A percentile compares a stretch with the other conserved stretches of the same genome.
Conservation (phyloP, 1,140 invertebrate species). For the Heliconius hewitsoni region DNA sequence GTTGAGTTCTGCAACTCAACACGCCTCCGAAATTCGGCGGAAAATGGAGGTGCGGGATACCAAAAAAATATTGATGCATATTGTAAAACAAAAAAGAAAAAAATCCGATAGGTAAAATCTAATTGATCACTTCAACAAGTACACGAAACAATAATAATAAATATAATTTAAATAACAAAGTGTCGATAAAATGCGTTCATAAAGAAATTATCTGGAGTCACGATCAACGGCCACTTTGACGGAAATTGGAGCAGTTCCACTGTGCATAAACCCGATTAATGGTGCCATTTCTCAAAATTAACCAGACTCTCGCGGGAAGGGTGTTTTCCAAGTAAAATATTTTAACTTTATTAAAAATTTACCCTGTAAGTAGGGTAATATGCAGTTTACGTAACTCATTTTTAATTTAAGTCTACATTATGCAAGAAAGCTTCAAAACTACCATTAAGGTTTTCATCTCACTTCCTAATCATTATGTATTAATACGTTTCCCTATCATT, state of each 20-base stretch:
- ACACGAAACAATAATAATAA: background rate
- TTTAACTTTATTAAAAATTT: constrained; percentile 14
- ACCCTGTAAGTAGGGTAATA: background rate
- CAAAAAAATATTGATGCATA: no score
- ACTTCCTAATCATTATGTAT: background rate
- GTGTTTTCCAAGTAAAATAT: background rate
- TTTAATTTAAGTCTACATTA: constrained; percentile 10
- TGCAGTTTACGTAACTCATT: constrained; percentile 10
- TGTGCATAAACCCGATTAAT: constrained; percentile 18
- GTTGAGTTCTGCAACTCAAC: no score
- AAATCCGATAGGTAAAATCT: background rate
- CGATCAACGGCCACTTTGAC: constrained; percentile 7
- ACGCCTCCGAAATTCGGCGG: no score
- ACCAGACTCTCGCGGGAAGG: background rate
- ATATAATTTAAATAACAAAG: background rate
- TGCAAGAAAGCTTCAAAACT: constrained; percentile 2
- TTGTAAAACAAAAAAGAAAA: background rate
- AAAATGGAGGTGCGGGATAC: no score
- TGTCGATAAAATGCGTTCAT: background rate
- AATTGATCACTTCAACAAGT: background rate
- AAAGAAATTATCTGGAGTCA: constrained; percentile 8
- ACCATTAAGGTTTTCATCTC: background rate
- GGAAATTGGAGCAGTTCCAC: constrained; percentile 18
- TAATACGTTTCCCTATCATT: background rate
- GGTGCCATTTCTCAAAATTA: constrained; percentile 25